A percentile compares a stretch with the other conserved stretches of the same genome.
These are phyloP conservation scores for Aspidiotus rigidus DNA, from an alignment of 2,888 invertebrate genomes.

Conservation along the genomic window DNA sequence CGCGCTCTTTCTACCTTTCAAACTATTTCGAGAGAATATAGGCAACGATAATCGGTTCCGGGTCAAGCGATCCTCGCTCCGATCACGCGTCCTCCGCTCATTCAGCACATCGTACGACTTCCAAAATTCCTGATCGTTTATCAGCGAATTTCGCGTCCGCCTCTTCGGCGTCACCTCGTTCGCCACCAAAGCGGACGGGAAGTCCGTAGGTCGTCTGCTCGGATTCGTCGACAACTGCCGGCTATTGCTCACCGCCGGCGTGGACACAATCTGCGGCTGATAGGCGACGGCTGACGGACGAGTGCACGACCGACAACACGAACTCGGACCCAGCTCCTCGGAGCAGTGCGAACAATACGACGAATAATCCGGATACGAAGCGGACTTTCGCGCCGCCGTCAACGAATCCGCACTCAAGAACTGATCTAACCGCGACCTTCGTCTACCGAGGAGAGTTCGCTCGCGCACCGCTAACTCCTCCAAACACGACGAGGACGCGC, in stretches of 20 bases:
- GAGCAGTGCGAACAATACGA: conserved; percentile 10
- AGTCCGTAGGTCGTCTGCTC: conserved; percentile 16
- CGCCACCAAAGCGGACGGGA: conserved; percentile 10
- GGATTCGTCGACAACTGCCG: conserved; percentile 36
- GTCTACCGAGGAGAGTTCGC: neutral
- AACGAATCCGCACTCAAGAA: conserved; percentile 12
- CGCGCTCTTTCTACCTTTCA: neutral
- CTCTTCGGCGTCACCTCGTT: neutral
- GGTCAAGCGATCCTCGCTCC: neutral
- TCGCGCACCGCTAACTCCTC: neutral
- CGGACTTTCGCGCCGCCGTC: conserved; percentile 31
- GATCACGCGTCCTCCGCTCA: neutral
- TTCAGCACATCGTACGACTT: conserved; percentile 15
- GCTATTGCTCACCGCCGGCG: conserved; percentile 37
- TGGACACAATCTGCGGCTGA: conserved; percentile 42
- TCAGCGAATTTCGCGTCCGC: conserved; percentile 3
- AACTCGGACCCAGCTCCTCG: neutral
- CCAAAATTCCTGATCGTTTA: conserved; percentile 10
- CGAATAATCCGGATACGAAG: neutral
- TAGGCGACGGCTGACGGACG: conserved; percentile 36
- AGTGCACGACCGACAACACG: neutral
- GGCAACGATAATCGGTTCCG: conserved; percentile 46
- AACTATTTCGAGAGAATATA: conserved; percentile 40
- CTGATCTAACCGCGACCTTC: conserved; percentile 8
- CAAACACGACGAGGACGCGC: neutral